A percentile compares a stretch with the other conserved stretches of the same genome.
Evolutionary conservation across 1,140 invertebrate genomes (phyloP).

Genomic region (Aphaenogaster rudis): DNA sequence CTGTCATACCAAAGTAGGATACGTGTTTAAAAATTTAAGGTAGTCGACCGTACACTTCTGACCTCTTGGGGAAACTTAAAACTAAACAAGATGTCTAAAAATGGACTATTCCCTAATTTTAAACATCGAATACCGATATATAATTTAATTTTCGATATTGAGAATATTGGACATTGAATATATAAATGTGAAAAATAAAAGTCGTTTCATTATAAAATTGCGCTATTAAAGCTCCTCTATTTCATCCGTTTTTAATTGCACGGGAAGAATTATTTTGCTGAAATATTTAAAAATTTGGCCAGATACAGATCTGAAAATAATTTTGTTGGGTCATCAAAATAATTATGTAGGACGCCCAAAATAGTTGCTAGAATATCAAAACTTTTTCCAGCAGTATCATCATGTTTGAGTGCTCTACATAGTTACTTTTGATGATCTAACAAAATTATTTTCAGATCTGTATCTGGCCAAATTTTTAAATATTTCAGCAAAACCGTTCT

Average conservation of each 20-base stretch:
- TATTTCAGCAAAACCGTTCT: no score
- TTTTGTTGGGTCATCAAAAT: no score
- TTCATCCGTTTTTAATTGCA: neutral
- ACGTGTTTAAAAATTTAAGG: constrained; percentile 32
- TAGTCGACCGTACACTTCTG: neutral
- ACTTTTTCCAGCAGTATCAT: no score
- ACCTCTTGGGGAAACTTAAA: constrained; percentile 3
- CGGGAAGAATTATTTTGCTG: no score
- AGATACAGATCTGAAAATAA: no score
- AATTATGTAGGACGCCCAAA: no score
- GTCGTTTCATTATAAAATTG: neutral
- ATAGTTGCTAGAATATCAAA: no score
- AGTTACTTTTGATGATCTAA: no score
- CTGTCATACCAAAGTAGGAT: neutral
- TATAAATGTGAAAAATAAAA: neutral
- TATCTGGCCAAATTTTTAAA: no score
- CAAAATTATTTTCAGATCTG: no score
- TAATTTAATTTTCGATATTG: neutral
- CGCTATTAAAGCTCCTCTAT: neutral
- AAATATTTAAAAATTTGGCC: no score
- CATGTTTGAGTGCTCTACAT: no score
- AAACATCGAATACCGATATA: neutral
- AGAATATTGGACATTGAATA: neutral
- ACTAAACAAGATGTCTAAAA: neutral
- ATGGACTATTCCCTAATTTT: neutral